Base-by-base conservation (phyloP, 1,140 invertebrate species). In the Choristoneura fumiferana region DNA sequence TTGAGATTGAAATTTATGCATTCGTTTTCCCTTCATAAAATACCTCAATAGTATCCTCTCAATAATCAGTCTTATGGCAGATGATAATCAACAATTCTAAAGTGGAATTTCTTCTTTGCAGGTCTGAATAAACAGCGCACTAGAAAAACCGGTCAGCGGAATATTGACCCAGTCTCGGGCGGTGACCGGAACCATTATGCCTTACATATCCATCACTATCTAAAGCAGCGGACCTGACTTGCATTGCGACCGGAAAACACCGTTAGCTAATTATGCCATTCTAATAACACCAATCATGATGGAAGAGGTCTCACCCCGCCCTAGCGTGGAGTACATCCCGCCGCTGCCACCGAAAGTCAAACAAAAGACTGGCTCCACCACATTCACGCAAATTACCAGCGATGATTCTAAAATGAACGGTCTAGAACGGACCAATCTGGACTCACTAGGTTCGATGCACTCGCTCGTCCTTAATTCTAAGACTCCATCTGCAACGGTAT, bases 401-500 rank as follows among this genome's bases (percentile, higher is more conserved):
- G 78, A 86, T 56, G 80, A 81, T 62, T 45, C 64, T 9, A 77
- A 70, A 60, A 58, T 76, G 68, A 85, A 86, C 68, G 83, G 77
- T 69, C 80, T 73, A 56, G 64, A 63, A 60, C 57, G 71, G n/a
- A n/a, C n/a, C 49, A 68, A 69, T 54, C 77, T 85, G 69, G 81
- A 87, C 62, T 83, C 81, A 63, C 73, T 84, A 69, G 85, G 86
- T 87, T 89, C 86, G 84, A 87, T 87, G 86, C 84, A 87, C 86
- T 87, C 86, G 54, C 81, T 87, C 80, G 84, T 87, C 84, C 86
- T 87, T 87, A 86, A 89, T 89, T 81, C 86, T 73, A 89, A 85
- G 73, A 68, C 71, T 63, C 75, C 83, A 80, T 76, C 81, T 68
- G 75, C 92, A 92, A 93, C 92, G 91, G 92, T 93, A 92, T 92